Conservation (phyloP, 2,888 invertebrate genomes). For the Tribolium freemani region DNA sequence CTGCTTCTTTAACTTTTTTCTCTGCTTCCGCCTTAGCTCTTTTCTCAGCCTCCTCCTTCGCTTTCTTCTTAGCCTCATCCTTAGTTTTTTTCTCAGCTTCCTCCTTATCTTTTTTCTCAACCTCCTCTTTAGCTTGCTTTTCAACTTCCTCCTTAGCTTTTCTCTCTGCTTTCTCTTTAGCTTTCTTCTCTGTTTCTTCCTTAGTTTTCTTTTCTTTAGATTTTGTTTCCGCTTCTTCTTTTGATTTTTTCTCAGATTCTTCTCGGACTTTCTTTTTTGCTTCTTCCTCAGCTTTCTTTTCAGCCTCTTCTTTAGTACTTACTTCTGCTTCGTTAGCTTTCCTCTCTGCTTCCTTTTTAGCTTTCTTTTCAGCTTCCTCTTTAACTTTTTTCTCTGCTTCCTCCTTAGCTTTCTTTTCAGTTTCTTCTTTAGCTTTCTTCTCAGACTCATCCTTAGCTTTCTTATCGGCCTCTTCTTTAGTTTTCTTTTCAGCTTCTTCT, state of each 20-base stretch:
- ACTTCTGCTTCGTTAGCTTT: no score
- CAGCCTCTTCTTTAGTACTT: background rate
- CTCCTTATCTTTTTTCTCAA: background rate
- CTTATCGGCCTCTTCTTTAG: background rate
- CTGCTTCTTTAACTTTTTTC: background rate
- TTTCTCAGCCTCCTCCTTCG: slow-evolving; percentile 38
- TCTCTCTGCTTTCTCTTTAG: background rate
- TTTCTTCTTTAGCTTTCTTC: background rate
- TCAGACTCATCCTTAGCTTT: background rate
- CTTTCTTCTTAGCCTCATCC: slow-evolving; percentile 36
- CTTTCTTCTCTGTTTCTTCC: background rate
- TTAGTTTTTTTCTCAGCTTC: slow-evolving; percentile 34
- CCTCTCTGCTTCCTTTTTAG: background rate
- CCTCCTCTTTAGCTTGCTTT: background rate
- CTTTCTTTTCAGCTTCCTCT: background rate
- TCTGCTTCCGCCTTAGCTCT: slow-evolving; percentile 37
- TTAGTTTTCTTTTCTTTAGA: background rate
- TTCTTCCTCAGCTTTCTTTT: background rate
- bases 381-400: no score
- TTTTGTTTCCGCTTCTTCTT: no score
- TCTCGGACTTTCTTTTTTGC: background rate
- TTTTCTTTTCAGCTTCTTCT: background rate
- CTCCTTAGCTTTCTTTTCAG: background rate
- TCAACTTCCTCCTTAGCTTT: background rate
- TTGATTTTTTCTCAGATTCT: background rate